Percentiles rank a stretch among this genome's conserved stretches.
Conservation (phyloP, 2,797 vertebrate genomes). For the Sebastes minor region DNA sequence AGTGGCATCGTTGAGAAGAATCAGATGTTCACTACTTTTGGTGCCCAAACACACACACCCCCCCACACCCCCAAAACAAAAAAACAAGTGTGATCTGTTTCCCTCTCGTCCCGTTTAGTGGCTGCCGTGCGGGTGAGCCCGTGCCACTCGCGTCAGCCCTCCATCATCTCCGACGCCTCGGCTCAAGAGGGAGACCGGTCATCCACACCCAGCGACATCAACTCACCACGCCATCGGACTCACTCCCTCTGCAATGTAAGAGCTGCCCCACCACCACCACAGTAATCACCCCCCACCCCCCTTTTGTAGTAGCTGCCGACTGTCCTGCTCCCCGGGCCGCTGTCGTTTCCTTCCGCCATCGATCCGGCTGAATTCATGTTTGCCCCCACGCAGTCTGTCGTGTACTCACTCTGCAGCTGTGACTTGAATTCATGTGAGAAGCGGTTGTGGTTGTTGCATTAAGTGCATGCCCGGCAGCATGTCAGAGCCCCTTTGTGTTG, state of each 20-base stretch:
- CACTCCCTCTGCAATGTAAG: constrained; percentile 99
- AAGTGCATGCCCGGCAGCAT: constrained; percentile 61
- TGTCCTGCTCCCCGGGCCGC: constrained; percentile 30
- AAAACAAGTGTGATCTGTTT: constrained; percentile 58
- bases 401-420: constrained; percentile 43
- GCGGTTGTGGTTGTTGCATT: constrained; percentile 29
- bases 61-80: not conserved
- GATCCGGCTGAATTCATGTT: constrained; percentile 62
- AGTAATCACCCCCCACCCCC: constrained; percentile 50
- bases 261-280: constrained; percentile 62
- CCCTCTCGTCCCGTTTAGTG: constrained; percentile 67
- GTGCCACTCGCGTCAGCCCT: constrained; percentile 95
- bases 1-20: not conserved
- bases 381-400: constrained; percentile 25
- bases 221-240: constrained; percentile 97
- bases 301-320: constrained; percentile 17
- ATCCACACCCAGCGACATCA: constrained; percentile 97
- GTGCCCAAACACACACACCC: constrained; percentile 29
- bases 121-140: constrained; percentile 94
- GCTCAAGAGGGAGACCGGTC: constrained; percentile 94
- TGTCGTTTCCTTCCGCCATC: constrained; percentile 33
- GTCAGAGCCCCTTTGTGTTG: constrained; percentile 37
- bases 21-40: constrained; percentile 3
- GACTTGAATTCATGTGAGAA: constrained; percentile 40
- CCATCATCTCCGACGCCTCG: constrained; percentile 93